Evolutionary conservation across 2,797 vertebrate genomes (phyloP), one percentile per base, ranked within the genome.

Genomic region (Hypotaenidia okinawae): DNA sequence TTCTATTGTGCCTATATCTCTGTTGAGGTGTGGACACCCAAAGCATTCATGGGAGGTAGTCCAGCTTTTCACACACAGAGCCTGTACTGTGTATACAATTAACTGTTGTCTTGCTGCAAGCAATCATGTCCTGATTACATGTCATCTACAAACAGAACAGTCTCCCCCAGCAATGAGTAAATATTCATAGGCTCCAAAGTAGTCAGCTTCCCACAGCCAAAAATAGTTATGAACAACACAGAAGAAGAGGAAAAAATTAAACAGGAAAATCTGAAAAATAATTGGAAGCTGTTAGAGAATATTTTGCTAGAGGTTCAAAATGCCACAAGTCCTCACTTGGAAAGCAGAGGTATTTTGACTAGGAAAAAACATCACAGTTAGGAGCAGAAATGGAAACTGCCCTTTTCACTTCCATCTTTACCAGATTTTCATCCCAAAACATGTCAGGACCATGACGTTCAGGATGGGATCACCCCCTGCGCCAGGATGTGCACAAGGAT

Each of bases 231-330:
- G 82, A 91, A 87, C 84, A 24, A 91, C 92, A 43, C n/a, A 62
- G 76, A 66, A 1, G 2, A 75, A 73, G 52, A 88, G 58, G 66
- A 73, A 90, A 91, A 91, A 55, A 17, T 89, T 69, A 67, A 93
- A 91, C 55, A 79, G 89, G 84, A 96, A 95, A 93, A 86, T 93
- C 13, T 95, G 84, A 92, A 85, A 80, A 94, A 79, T 25, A 84
- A 47, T 45, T 86, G 63, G 81, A 49, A 87, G 73, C 41, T 52
- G 57, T 89, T 62, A 59, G 63, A 88, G 90, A 87, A 89, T 22
- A 32, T 84, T 88, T 87, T 81, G 32, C 24, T 78, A 6, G 41
- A 75, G 54, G 27, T 68, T 87, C 32, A 51, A 4, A 59, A 88
- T 58, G 61, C 43, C 87, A 58, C 35, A 52, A 45, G 21, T 43